These are phyloP conservation scores for Aptenodytes forsteri DNA, from an alignment of 2,113 vertebrate genomes.

Conservation along the genomic window DNA sequence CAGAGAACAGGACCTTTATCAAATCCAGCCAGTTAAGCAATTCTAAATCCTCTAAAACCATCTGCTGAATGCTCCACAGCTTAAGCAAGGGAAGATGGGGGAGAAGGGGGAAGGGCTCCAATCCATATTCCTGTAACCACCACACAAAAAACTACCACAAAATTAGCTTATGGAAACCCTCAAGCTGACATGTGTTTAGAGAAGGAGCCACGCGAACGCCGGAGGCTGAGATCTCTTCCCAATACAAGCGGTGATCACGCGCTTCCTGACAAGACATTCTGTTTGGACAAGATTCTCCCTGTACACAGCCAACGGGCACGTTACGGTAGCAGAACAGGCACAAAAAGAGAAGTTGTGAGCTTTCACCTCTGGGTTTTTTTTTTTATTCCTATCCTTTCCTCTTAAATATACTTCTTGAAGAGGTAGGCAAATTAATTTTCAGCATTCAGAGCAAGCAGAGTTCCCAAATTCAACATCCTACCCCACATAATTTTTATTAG, in stretches of 20 bases:
- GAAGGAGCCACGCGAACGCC: accelerated
- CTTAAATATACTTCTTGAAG: background rate
- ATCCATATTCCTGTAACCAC: background rate
- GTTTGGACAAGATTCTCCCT: background rate
- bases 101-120: background rate
- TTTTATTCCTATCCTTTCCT: background rate
- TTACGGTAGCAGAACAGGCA: background rate
- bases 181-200: background rate
- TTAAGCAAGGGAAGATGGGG: background rate
- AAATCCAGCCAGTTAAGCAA: background rate
- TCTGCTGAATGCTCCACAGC: background rate
- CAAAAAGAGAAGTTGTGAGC: background rate
- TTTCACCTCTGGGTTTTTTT: background rate
- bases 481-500: accelerated
- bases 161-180: background rate
- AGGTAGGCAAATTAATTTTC: background rate
- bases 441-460: background rate
- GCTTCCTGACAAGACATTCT: background rate
- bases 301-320: accelerated
- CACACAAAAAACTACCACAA: accelerated
- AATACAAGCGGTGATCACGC: accelerated
- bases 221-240: background rate
- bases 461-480: background rate
- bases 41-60: background rate
- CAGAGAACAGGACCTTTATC: background rate